Evolutionary conservation across 1,140 invertebrate species (phyloP).

Genomic region (Bilobella aurantiaca): DNA sequence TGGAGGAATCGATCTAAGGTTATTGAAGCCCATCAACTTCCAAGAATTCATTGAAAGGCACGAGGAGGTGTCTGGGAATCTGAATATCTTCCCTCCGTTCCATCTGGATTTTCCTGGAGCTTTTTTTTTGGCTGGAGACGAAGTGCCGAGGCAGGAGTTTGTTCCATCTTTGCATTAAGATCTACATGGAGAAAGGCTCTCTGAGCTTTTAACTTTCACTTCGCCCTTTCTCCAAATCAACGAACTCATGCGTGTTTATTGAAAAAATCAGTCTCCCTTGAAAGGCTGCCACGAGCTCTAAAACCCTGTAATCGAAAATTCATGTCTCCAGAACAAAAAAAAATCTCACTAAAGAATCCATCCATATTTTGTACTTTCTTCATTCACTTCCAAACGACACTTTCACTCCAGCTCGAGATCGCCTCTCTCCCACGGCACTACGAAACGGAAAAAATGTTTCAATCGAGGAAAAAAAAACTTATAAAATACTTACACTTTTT

Average conservation of each 20-base stretch:
- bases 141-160: background rate
- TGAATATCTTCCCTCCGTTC: background rate
- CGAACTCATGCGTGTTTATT: slow-evolving; percentile 35
- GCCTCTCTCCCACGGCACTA: background rate
- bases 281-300: slow-evolving; percentile 35
- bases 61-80: background rate
- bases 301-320: slow-evolving; percentile 36
- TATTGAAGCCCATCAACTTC: background rate
- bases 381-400: slow-evolving; percentile 13
- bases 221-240: slow-evolving; percentile 34
- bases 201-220: slow-evolving; percentile 36
- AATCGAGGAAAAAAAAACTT: background rate
- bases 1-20: background rate
- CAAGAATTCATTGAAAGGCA: background rate
- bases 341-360: slow-evolving; percentile 26
- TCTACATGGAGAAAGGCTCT: background rate
- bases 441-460: background rate
- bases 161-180: background rate
- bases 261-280: slow-evolving; percentile 36
- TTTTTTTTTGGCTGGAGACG: background rate
- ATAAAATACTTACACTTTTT: no score
- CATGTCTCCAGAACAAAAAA: slow-evolving; percentile 35
- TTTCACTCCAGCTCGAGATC: no score
- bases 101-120: background rate
- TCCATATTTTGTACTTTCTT: slow-evolving; percentile 32